These are phyloP conservation scores for Micromesistius poutassou DNA, from an alignment of 2,797 vertebrate genomes.

Conservation along the genomic window DNA sequence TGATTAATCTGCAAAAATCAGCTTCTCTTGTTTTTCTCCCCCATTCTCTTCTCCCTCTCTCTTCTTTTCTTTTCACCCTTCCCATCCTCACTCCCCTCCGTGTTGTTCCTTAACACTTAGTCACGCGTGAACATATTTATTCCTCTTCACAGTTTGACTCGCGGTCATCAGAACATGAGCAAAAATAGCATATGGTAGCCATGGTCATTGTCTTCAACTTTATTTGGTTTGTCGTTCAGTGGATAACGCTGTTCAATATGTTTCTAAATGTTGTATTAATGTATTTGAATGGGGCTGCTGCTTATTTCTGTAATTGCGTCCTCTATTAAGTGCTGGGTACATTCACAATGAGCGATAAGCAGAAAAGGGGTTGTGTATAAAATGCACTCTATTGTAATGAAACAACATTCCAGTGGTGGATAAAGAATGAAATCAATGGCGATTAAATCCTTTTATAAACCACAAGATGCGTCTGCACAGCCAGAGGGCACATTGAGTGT, in stretches of 20 bases:
- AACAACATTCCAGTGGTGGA: conserved; percentile 17
- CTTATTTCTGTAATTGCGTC: conserved; percentile 55
- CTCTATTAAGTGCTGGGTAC: conserved; percentile 40
- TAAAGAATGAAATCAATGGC: conserved; percentile 47
- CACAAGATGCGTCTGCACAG: background rate
- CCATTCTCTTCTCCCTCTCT: conserved; percentile 1
- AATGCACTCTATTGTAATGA: conserved; percentile 23
- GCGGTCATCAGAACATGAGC: background rate
- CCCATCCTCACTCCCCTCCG: no score
- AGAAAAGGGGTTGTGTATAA: conserved; percentile 29
- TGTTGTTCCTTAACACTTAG: no score
- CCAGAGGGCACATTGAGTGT: background rate
- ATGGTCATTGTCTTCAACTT: background rate
- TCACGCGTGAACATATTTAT: no score
- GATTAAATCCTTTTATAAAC: conserved; percentile 45
- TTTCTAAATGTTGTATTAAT: conserved; percentile 49
- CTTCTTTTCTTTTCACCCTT: background rate
- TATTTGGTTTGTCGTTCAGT: background rate
- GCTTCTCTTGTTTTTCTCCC: conserved; percentile 20
- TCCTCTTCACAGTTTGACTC: no score
- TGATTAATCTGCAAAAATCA: conserved; percentile 52
- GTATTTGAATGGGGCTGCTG: conserved; percentile 48
- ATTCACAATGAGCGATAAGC: conserved; percentile 46
- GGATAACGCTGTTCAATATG: conserved; percentile 38
- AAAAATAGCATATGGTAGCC: background rate